Conservation (phyloP, 2,113 vertebrate species). For the Tricholaema leucomelas region DNA sequence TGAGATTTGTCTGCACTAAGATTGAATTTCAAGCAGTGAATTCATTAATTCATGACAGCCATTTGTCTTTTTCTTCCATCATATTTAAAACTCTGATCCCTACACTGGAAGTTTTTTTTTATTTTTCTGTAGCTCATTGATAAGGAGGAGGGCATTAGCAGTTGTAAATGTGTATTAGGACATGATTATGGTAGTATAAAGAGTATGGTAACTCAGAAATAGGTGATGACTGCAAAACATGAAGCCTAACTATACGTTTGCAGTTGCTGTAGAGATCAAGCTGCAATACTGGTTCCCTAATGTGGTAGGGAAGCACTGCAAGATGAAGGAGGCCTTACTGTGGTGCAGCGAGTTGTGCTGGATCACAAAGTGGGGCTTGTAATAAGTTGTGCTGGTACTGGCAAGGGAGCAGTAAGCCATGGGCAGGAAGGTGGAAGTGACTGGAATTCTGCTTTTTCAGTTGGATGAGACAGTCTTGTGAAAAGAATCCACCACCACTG, state of each 20-base stretch:
- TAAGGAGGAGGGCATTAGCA: background rate
- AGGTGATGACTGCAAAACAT: background rate
- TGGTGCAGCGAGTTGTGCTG: background rate
- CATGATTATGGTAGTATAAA: fast-evolving
- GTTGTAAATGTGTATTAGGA: background rate
- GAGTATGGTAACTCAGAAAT: background rate
- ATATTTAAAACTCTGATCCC: background rate
- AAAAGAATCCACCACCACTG: fast-evolving
- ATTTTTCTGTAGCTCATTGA: background rate
- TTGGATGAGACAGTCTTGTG: background rate
- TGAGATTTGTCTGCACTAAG: background rate
- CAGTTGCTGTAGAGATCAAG: background rate
- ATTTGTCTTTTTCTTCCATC: background rate
- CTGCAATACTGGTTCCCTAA: background rate
- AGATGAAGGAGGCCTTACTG: background rate
- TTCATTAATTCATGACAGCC: background rate
- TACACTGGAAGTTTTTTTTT: background rate
- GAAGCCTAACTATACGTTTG: background rate
- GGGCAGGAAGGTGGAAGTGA: background rate
- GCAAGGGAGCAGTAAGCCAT: background rate
- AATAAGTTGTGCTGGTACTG: background rate
- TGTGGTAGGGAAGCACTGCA: fast-evolving
- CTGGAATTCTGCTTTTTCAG: background rate
- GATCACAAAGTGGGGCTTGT: fast-evolving
- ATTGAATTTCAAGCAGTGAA: background rate